These are phyloP conservation scores for Saxidomus purpurata DNA, from an alignment of 1,140 invertebrate species.

Conservation along the genomic window DNA sequence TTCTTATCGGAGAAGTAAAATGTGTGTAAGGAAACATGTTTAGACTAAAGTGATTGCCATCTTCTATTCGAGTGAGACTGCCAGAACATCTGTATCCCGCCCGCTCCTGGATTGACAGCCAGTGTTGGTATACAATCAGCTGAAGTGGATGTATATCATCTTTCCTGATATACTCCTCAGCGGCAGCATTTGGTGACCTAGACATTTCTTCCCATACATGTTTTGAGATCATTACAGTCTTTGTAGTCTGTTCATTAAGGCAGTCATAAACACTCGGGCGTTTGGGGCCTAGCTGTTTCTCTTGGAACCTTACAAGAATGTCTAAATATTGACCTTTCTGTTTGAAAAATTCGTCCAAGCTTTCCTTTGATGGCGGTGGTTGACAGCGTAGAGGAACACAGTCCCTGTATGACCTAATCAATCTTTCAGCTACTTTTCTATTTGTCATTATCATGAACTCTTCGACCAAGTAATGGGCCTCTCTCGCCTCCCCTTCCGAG, in stretches of 20 bases:
- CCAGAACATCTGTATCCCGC: constrained; percentile 69
- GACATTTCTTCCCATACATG: constrained; percentile 90
- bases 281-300: constrained; percentile 22
- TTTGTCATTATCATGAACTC: constrained; percentile 73
- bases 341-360: constrained; percentile 64
- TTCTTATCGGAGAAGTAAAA: constrained; percentile 68
- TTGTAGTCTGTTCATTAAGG: constrained; percentile 26
- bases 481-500: constrained; percentile 64
- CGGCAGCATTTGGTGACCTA: constrained; percentile 92
- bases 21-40: constrained; percentile 65
- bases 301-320: constrained; percentile 66
- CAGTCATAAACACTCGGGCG: neutral
- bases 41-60: constrained; percentile 60
- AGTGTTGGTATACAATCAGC: constrained; percentile 54
- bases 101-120: constrained; percentile 68
- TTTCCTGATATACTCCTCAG: constrained; percentile 91
- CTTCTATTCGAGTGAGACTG: neutral
- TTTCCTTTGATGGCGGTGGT: constrained; percentile 61
- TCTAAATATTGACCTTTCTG: constrained; percentile 47
- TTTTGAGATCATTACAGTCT: constrained; percentile 50
- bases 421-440: constrained; percentile 23
- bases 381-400: constrained; percentile 68
- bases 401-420: constrained; percentile 34
- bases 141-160: constrained; percentile 70
- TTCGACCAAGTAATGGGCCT: constrained; percentile 81